Conservation (phyloP, 1,140 invertebrate genomes). For the Drosophila littoralis region DNA sequence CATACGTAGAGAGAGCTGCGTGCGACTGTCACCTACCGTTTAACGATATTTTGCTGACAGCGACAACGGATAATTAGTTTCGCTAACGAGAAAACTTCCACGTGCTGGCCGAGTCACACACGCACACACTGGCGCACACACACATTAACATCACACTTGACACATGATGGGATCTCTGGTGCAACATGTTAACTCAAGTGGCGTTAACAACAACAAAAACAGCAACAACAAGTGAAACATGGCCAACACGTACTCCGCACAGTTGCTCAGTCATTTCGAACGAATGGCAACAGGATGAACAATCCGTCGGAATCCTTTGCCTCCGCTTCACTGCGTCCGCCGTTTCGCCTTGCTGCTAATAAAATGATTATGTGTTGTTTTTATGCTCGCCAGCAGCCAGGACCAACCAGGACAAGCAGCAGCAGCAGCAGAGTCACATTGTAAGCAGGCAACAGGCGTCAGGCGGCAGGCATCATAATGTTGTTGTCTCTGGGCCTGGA, state of each 20-base stretch:
- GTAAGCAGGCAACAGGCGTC: slow-evolving; percentile 13
- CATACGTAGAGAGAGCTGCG: slow-evolving; percentile 6
- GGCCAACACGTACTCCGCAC: slow-evolving; percentile 52
- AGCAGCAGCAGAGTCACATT: background rate
- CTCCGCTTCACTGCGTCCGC: slow-evolving; percentile 59
- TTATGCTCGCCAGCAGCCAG: slow-evolving; percentile 57
- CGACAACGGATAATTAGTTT: slow-evolving; percentile 82
- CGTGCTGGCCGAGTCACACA: slow-evolving; percentile 42
- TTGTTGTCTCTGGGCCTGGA: slow-evolving; percentile 23
- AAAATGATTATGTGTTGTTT: slow-evolving; percentile 82
- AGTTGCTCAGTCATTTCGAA: slow-evolving; percentile 35
- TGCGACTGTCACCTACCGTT: slow-evolving; percentile 73
- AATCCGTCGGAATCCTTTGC: slow-evolving; percentile 62
- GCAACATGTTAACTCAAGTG: slow-evolving; percentile 78
- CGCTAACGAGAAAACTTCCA: slow-evolving; percentile 82
- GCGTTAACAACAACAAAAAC: slow-evolving; percentile 45
- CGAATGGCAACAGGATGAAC: slow-evolving; percentile 65
- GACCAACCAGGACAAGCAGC: background rate
- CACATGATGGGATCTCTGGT: slow-evolving; percentile 63
- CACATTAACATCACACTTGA: slow-evolving; percentile 46
- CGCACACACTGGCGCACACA: background rate
- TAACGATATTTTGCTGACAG: slow-evolving; percentile 82
- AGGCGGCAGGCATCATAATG: slow-evolving; percentile 12
- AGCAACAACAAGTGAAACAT: slow-evolving; percentile 40
- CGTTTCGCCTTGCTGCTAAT: slow-evolving; percentile 66